Evolutionary conservation across 2,113 vertebrate genomes (phyloP).

Genomic region (Antidorcas marsupialis): DNA sequence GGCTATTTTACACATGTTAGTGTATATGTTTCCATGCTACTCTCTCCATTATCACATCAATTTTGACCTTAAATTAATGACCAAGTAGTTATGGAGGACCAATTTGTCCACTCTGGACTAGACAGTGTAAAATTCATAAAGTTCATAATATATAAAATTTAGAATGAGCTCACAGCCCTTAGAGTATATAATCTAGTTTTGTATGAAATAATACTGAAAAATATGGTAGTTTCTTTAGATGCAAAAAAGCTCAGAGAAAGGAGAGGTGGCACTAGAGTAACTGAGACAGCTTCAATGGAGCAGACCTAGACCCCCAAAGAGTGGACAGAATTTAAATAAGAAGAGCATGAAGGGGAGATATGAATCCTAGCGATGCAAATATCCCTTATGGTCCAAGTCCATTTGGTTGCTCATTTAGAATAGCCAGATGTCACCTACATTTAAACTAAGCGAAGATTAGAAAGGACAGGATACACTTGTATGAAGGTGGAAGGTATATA

Average conservation of each 20-base stretch:
- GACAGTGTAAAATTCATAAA: not conserved
- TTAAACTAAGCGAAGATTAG: not conserved
- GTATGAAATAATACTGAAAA: not conserved
- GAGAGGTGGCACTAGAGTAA: not conserved
- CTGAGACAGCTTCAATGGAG: not conserved
- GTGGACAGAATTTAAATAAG: not conserved
- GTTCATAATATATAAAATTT: not conserved
- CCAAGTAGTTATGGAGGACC: not conserved
- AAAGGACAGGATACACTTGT: not conserved
- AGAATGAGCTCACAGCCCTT: not conserved
- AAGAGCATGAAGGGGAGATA: not conserved
- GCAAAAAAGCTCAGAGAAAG: not conserved
- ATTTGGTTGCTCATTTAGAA: not conserved
- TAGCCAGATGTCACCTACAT: not conserved
- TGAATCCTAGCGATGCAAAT: not conserved
- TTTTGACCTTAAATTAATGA: not conserved
- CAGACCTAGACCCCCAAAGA: not conserved
- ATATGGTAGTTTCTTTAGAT: not conserved
- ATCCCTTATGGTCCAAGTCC: not conserved
- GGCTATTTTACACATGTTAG: not conserved
- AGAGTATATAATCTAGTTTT: not conserved
- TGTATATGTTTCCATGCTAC: not conserved
- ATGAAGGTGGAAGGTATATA: not conserved
- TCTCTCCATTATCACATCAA: not conserved
- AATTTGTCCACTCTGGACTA: not conserved